Base-by-base conservation (phyloP, 2,888 invertebrate species). In the Lucinisca nassula region DNA sequence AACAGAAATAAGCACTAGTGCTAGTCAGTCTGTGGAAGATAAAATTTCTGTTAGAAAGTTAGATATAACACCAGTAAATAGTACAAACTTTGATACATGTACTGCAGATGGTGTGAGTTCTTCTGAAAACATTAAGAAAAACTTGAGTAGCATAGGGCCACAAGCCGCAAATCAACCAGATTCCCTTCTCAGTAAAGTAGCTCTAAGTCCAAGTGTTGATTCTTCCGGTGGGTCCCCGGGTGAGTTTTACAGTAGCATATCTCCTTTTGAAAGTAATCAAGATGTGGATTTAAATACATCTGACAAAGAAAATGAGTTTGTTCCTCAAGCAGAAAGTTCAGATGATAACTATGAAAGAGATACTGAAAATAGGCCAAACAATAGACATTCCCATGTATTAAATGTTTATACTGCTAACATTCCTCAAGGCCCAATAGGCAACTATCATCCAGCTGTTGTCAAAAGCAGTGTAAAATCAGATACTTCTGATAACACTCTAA, bases 231-330 rank as follows among this genome's bases (percentile, higher is more conserved):
- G 92, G 30, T 89, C 92, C 8, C 91, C 92, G n/a, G 91, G 91
- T 35, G 90, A 89, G 58, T 78, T 87, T 58, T 70, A 79, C 2
- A 73, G 75, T 35, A 73, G 87, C 35, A 82, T 84, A n/a, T 40
- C 92, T 72, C 93, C 93, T 6, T 94, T 94, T 85, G 92, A 82
- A 21, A 84, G 75, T 37, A 73, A 80, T 49, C 85, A 88, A 55
- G 91, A 92, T 32, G 84, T 85, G 40, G 94, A 94, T 12, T 49
- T 90, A n/a, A 92, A 92, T 37, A 92, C 93, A 8, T 94, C 94
- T 10, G 94, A 94, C 78, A 94, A 94, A 84, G 94, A 94, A 83
- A 94, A 94, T 89, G 94, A 94, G 70, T 89, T 79, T 86, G 80
- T 88, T 45, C 82, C 82, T 32, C 83, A 78, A 27, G 74, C 61